phyloP scores from a whole-genome alignment of 2,113 vertebrate species.

The Oreochromis spilurus region DNA sequence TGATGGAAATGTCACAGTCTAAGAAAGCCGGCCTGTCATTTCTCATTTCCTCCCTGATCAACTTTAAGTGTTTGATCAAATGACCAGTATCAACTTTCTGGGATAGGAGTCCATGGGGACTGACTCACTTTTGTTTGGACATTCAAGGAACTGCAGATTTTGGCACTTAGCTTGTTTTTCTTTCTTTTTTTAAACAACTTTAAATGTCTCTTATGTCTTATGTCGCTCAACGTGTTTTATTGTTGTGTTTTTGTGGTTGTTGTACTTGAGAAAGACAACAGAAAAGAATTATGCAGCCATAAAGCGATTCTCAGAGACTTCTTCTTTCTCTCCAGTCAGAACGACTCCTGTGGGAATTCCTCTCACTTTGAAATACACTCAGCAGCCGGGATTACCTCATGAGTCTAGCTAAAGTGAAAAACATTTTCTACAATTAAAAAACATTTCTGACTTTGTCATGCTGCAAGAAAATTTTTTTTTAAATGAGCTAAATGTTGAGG shows the following conservation, averaged over 20 bases:
- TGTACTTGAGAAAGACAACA: not conserved
- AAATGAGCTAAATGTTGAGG: not conserved
- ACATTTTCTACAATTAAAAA: not conserved
- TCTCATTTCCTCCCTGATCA: not conserved
- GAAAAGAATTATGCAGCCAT: not conserved
- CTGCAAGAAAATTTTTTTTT: not conserved
- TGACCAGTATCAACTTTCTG: not conserved
- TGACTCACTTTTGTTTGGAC: not conserved
- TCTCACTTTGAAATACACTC: not conserved
- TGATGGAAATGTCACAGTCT: not conserved
- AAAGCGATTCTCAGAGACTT: not conserved
- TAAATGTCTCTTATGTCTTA: not conserved
- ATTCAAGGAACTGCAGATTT: accelerated
- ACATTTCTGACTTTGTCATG: accelerated
- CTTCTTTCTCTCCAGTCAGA: not conserved
- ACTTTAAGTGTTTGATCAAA: not conserved
- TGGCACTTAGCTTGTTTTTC: not conserved
- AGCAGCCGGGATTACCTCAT: not conserved
- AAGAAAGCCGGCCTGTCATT: not conserved
- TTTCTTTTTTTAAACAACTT: not conserved
- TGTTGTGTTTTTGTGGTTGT: not conserved
- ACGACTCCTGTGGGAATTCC: not conserved
- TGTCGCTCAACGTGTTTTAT: not conserved
- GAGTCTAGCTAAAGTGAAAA: not conserved
- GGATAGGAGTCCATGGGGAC: not conserved